phyloP scores from a whole-genome alignment of 1,140 invertebrate genomes.

The Macrosteles quadrilineatus region DNA sequence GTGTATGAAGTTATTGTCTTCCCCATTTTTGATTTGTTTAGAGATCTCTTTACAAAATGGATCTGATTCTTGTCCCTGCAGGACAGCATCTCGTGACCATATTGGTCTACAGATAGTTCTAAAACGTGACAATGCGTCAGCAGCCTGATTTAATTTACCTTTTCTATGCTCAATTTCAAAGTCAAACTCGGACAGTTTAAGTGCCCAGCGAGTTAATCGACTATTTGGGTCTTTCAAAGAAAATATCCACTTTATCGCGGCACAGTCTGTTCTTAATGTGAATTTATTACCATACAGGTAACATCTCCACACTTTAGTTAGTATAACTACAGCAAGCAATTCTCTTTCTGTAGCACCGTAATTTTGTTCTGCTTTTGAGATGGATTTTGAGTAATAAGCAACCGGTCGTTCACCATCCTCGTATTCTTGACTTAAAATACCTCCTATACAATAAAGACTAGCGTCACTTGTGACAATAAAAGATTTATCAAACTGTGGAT shows the following conservation, averaged over 20 bases:
- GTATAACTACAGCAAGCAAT: not conserved
- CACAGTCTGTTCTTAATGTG: not conserved
- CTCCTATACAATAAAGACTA: not conserved
- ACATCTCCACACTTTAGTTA: constrained; percentile 1
- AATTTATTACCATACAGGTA: not conserved
- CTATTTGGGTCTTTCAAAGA: too few relatives aligned
- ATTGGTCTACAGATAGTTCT: too few relatives aligned
- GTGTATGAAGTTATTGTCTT: not conserved
- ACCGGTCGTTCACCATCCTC: not conserved
- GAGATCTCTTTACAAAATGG: not conserved
- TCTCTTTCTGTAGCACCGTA: not conserved
- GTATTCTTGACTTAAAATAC: not conserved
- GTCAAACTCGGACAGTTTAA: not conserved
- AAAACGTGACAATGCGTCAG: not conserved
- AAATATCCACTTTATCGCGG: too few relatives aligned
- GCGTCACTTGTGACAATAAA: not conserved
- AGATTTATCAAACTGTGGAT: not conserved
- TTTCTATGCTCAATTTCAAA: constrained; percentile 7
- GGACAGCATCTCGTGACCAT: constrained; percentile 1
- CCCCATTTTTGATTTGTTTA: not conserved
- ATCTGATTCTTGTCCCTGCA: not conserved
- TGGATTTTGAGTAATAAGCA: not conserved
- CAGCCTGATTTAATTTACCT: not conserved
- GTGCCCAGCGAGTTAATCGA: too few relatives aligned
- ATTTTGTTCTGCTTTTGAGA: not conserved